Evolutionary conservation across 2,113 vertebrate genomes (phyloP), one percentile per base, ranked within the genome.

Genomic region (Emydura subglobosa): DNA sequence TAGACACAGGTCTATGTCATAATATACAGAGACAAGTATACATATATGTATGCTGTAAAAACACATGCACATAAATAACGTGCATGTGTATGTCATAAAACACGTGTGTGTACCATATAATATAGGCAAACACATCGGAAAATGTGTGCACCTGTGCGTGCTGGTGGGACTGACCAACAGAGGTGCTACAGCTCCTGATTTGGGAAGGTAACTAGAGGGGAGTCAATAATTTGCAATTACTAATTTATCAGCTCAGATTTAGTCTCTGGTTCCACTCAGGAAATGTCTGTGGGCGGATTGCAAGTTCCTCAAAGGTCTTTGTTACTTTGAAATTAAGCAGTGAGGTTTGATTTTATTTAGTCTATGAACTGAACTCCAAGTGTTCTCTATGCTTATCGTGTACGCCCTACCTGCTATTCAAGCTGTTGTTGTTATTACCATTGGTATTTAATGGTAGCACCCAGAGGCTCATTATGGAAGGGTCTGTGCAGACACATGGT

Each of bases 101-200:
- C 0, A 0, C 10, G 2, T 14, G 29, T 59, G 68, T 76, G 61
- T 65, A n/a, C 31, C 61, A 65, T 34, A 65, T 34, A 31, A 65
- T 31, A 14, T 14, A 34, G 61, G 31, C 14, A 65, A 14, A 65
- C 13, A 31, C 61, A n/a, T 7, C 61, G n/a, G 8, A 68, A n/a
- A 68, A n/a, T 9, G 34, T 25, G 42, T 85, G 22, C 21, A 22
- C n/a, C 53, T 0, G 0, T n/a, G 84, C 10, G n/a, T 54, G 25
- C 90, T 92, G 65, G 84, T 16, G 44, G 88, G 47, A 0, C 83
- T 86, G 94, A 91, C 96, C 96, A 92, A 91, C 86, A 90, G 94
- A 89, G 89, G 92, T 93, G 93, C 95, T 94, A 94, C 79, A 95
- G 72, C 86, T 83, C 90, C 88, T 89, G 88, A 47, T 95, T 96